Percentiles rank a stretch among this genome's conserved stretches.
phyloP scores from a whole-genome alignment of 2,888 invertebrate species.

The Metalampra italica region DNA sequence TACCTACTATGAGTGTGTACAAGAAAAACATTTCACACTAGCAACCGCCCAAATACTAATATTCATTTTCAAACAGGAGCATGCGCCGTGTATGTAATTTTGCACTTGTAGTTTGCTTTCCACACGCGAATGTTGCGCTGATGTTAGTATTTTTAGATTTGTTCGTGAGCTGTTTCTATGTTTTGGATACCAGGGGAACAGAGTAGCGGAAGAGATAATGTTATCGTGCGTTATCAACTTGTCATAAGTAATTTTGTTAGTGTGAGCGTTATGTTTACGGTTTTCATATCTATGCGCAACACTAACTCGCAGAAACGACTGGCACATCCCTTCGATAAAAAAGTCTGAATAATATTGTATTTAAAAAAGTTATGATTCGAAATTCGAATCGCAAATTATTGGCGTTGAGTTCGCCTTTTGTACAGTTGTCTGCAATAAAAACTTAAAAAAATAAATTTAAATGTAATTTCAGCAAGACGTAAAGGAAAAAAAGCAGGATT shows the following conservation, averaged over 20 bases:
- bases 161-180: constrained; percentile 67
- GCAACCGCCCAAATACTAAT: constrained; percentile 28
- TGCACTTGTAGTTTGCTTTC: constrained; percentile 55
- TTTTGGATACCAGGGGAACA: constrained; percentile 61
- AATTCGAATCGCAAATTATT: too few relatives aligned
- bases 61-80: constrained; percentile 34
- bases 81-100: constrained; percentile 41
- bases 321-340: background rate
- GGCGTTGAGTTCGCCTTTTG: too few relatives aligned
- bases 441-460: background rate
- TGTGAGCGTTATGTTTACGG: constrained; percentile 48
- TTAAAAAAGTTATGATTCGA: too few relatives aligned
- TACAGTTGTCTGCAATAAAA: too few relatives aligned
- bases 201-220: constrained; percentile 30
- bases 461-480: too few relatives aligned
- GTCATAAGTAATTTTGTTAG: constrained; percentile 21
- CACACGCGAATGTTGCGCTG: constrained; percentile 51
- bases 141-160: constrained; percentile 55
- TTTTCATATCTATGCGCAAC: constrained; percentile 16
- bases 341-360: background rate
- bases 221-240: constrained; percentile 20
- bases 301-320: background rate
- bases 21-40: constrained; percentile 61
- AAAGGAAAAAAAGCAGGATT: too few relatives aligned
- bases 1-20: constrained; percentile 25